phyloP scores from a whole-genome alignment of 2,113 vertebrate species.

The Otis tarda region DNA sequence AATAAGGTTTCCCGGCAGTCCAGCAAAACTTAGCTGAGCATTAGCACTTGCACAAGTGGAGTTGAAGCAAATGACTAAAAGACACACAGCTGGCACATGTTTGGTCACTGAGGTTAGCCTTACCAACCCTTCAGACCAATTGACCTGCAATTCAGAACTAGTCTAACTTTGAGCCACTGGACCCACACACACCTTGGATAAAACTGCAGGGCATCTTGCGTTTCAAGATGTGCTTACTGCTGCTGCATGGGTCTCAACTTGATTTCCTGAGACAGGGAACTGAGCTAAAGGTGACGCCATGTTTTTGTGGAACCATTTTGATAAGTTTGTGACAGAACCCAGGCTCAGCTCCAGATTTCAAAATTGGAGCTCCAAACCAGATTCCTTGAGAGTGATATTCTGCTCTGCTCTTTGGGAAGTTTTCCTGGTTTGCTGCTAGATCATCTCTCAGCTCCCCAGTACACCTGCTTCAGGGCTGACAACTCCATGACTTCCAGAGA shows the following conservation, averaged over 20 bases:
- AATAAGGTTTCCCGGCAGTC: not conserved
- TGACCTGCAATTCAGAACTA: not conserved
- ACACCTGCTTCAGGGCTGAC: not conserved
- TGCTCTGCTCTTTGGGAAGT: not conserved
- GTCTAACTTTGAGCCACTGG: not conserved
- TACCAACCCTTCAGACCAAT: not conserved
- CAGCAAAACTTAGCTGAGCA: not conserved
- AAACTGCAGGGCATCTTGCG: not conserved
- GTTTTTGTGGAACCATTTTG: not conserved
- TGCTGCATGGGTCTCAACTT: not conserved
- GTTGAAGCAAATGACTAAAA: not conserved
- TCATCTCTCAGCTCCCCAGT: not conserved
- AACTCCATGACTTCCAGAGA: not conserved
- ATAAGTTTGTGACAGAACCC: not conserved
- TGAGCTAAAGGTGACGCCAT: not conserved
- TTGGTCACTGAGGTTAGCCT: not conserved
- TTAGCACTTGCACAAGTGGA: not conserved
- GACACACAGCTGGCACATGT: not conserved
- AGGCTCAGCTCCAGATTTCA: not conserved
- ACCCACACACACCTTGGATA: not conserved
- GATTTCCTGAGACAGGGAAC: not conserved
- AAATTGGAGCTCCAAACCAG: not conserved
- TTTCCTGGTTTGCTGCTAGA: not conserved
- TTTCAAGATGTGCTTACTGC: not conserved
- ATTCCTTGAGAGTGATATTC: not conserved